Base-by-base conservation (phyloP, 1,140 invertebrate genomes). In the Mizuhopecten yessoensis region DNA sequence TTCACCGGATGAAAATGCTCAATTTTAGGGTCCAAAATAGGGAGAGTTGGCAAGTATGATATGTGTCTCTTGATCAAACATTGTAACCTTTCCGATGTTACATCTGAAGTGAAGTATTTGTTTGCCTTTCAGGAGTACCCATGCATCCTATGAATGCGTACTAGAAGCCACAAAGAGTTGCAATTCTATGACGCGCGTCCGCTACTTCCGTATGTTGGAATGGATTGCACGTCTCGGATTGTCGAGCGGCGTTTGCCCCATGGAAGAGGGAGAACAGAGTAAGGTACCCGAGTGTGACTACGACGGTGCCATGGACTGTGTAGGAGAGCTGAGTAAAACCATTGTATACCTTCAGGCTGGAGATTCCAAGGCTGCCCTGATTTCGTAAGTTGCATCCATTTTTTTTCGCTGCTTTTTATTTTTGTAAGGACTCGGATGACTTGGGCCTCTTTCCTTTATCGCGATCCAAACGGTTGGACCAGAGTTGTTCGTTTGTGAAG, bases 251-350 rank as follows among this genome's bases (percentile, higher is more conserved):
- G 86, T 88, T 34, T 92, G 91, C 86, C 87, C 33, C 10, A 57
- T 33, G 15, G 34, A 39, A 11, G 88, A 88, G 17, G 49, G 86
- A n/a, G 34, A 17, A 29, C 86, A 42, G 29, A 87, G 34, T 36
- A 33, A 49, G 36, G 17, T 49, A 17, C 20, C 33, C 23, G 34
- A 45, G 75, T 34, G 89, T 87, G 34, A 90, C 36, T 34, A 87
- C 23, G 75, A 87, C 87, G 89, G 39, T 0, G 91, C 91, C 23
- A 57, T 87, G 45, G 87, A 88, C n/a, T 92, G 91, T 92, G 87
- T 92, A 49, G 87, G 91, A 45, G 57, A 86, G 34, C 86, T 92
- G 33, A 87, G 89, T 90, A 42, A 87, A 23, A 33, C 91, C 29
- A 90, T 92, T 15, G 49, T 87, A 9, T 39, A 75, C 23, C 87